Percentiles rank a stretch among this genome's conserved stretches.
Evolutionary conservation across 1,140 invertebrate species (phyloP).

Genomic region (Coboldia fuscipes): DNA sequence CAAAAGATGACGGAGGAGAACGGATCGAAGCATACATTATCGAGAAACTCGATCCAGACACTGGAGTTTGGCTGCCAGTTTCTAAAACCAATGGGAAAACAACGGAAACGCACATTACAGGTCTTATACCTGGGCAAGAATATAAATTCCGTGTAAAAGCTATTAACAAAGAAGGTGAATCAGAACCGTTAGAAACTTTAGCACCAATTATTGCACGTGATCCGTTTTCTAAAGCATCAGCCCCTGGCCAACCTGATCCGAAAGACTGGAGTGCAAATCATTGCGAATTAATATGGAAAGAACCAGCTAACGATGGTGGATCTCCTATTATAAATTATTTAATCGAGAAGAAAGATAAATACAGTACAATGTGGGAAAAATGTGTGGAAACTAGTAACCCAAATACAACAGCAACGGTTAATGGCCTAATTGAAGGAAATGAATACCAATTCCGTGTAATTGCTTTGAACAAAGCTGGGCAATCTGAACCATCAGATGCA

Average conservation of each 20-base stretch:
- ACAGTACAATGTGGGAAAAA: conserved; percentile 81
- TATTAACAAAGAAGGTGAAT: conserved; percentile 90
- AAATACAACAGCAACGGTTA: conserved; percentile 41
- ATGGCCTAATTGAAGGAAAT: conserved; percentile 84
- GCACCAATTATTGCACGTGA: conserved; percentile 87
- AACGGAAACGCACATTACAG: conserved; percentile 73
- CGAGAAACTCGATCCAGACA: conserved; percentile 86
- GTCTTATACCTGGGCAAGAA: conserved; percentile 78
- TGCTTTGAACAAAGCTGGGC: conserved; percentile 85
- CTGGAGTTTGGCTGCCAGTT: conserved; percentile 73
- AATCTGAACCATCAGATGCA: conserved; percentile 67
- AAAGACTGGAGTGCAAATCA: conserved; percentile 83
- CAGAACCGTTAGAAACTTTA: conserved; percentile 85
- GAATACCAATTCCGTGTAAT: conserved; percentile 98
- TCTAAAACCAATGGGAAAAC: conserved; percentile 51
- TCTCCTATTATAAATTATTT: conserved; percentile 86
- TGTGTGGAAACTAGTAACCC: conserved; percentile 56
- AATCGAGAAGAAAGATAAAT: conserved; percentile 93
- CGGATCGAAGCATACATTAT: conserved; percentile 86
- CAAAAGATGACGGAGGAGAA: conserved; percentile 93
- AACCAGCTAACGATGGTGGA: conserved; percentile 67
- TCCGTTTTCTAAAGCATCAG: conserved; percentile 72
- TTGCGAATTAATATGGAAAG: conserved; percentile 69
- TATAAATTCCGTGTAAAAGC: conserved; percentile 98
- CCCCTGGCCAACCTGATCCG: conserved; percentile 67